phyloP scores from a whole-genome alignment of 1,140 invertebrate genomes.

The Drosophila guanche region DNA sequence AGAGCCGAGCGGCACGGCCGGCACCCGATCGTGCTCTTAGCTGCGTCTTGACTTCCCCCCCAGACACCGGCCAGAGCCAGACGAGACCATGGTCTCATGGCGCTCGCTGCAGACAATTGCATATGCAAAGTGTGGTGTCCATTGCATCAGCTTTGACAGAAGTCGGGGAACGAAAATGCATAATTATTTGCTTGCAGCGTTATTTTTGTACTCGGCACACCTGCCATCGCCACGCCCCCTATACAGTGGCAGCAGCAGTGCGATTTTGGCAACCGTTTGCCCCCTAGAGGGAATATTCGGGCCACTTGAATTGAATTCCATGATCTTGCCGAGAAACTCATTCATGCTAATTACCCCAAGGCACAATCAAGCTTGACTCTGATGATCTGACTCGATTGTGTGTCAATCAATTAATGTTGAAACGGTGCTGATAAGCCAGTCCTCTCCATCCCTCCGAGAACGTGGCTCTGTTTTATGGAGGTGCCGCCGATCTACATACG shows the following conservation, averaged over 20 bases:
- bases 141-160: constrained; percentile 72
- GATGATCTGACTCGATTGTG: constrained; percentile 53
- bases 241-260: background rate
- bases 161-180: constrained; percentile 23
- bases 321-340: constrained; percentile 28
- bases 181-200: constrained; percentile 39
- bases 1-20: background rate
- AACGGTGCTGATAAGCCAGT: constrained; percentile 61
- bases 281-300: constrained; percentile 21
- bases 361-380: constrained; percentile 53
- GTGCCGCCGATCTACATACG: background rate
- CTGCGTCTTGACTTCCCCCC: constrained; percentile 18
- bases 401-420: constrained; percentile 64
- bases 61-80: constrained; percentile 1
- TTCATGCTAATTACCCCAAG: constrained; percentile 52
- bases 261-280: background rate
- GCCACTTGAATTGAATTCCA: constrained; percentile 38
- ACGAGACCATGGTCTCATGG: constrained; percentile 33
- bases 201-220: constrained; percentile 26
- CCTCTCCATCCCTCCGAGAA: background rate
- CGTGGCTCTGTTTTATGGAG: constrained; percentile 9
- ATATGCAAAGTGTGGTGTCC: constrained; percentile 57
- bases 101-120: constrained; percentile 51
- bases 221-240: constrained; percentile 28
- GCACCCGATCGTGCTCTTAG: constrained; percentile 10